Base-by-base conservation (phyloP, 2,113 vertebrate genomes). In the Ornithorhynchus anatinus region DNA sequence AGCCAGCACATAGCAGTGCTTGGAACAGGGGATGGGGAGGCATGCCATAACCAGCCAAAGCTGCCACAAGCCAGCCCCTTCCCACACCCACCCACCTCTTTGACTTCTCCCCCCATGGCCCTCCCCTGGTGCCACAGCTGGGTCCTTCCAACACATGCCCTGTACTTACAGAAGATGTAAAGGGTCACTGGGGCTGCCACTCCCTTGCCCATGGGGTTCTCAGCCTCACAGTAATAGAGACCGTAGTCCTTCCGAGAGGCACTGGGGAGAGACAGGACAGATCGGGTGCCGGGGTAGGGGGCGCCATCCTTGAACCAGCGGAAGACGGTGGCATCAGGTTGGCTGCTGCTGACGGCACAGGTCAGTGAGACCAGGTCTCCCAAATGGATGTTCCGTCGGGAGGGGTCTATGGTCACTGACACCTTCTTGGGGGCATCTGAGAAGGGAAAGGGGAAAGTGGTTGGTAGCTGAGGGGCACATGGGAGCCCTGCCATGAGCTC, bases 91-190 rank as follows among this genome's bases (percentile, higher is more conserved):
- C 39, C 15, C 1, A 12, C 17, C 25, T 23, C 13, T 43, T 13
- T 20, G 42, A 39, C 7, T 15, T 5, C 56, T 12, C 3, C 8
- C 16, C 8, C 37, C 8, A 8, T 8, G 2, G 10, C 37, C 22
- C 42, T 16, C 43, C 14, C 39, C 19, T 12, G 10, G 39, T 50
- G 7, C 14, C 20, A 50, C 2, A 8, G 50, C 25, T 54, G 61
- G 20, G 14, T 17, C 59, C 35, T 25, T 5, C 25, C 16, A 2
- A 13, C 14, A 1, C 13, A 43, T 25, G 25, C 51, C 5, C 31
- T 50, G 25, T 14, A 16, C 93, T 92, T 14, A 94, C 93, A 87
- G 79, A 94, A 91, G 32, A 94, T 1, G 0, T 48, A 71, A 20
- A 94, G 79, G 1, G 25, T 78, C 12, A 84, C 2, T 0, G 69